Percentiles rank a stretch among this genome's conserved stretches.
Evolutionary conservation across 2,797 vertebrate species (phyloP).

Genomic region (Neosalanx taihuensis): DNA sequence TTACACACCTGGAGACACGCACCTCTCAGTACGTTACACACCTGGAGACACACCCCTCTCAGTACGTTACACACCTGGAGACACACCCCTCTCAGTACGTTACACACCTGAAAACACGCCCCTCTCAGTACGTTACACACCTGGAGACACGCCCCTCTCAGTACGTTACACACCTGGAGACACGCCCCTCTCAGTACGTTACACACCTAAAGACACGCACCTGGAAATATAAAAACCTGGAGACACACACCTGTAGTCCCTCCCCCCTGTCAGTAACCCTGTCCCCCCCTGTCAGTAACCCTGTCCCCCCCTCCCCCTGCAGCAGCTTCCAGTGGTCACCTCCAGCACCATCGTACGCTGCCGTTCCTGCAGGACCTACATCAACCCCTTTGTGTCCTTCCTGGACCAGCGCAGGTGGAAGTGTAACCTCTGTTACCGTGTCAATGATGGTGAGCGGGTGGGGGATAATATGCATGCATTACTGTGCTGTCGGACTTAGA

Average conservation of each 20-base stretch:
- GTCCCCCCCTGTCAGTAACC: not conserved
- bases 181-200: too few relatives aligned
- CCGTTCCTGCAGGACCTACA: slow-evolving; percentile 93
- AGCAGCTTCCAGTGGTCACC: slow-evolving; percentile 96
- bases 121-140: slow-evolving; percentile 78
- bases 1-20: not conserved
- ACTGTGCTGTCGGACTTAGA: not conserved
- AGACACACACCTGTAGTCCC: too few relatives aligned
- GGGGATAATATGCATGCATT: not conserved
- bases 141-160: slow-evolving; percentile 89
- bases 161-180: slow-evolving; percentile 67
- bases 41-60: not conserved
- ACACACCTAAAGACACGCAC: too few relatives aligned
- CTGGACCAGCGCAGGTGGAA: slow-evolving; percentile 96
- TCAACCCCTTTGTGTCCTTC: slow-evolving; percentile 95
- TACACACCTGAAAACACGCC: slow-evolving; percentile 80
- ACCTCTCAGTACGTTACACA: not conserved
- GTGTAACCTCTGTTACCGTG: slow-evolving; percentile 92
- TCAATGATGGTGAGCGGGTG: slow-evolving; percentile 87
- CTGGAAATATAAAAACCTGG: not conserved
- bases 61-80: slow-evolving; percentile 81
- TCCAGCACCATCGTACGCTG: slow-evolving; percentile 96
- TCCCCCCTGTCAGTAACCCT: too few relatives aligned
- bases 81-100: slow-evolving; percentile 93
- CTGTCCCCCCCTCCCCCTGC: slow-evolving; percentile 29